Conservation (phyloP, 1,140 invertebrate species). For the Lasaia peninsularis region DNA sequence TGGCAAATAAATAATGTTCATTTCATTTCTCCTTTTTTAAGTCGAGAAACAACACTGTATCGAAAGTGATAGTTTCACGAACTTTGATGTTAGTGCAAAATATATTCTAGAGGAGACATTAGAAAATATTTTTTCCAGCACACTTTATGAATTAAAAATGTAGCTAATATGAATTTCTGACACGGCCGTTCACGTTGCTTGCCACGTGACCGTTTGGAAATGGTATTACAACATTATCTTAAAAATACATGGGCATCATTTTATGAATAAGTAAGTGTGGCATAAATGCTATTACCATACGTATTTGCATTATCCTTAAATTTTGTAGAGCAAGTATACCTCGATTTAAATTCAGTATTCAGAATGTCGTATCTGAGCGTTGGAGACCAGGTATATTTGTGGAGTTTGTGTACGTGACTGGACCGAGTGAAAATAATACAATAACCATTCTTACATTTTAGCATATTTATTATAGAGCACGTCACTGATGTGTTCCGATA, state of each 20-base stretch:
- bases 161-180: slow-evolving; percentile 58
- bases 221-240: slow-evolving; percentile 54
- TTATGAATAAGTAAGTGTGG: slow-evolving; percentile 62
- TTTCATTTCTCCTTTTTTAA: too few species aligned
- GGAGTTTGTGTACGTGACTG: background rate
- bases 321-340: slow-evolving; percentile 6
- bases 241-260: slow-evolving; percentile 58
- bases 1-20: too few species aligned
- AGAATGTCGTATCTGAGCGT: background rate
- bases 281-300: slow-evolving; percentile 54
- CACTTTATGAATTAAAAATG: slow-evolving; percentile 55
- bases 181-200: slow-evolving; percentile 41
- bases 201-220: slow-evolving; percentile 57
- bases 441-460: too few species aligned
- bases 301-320: slow-evolving; percentile 41
- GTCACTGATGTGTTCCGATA: too few species aligned
- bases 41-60: too few species aligned
- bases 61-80: too few species aligned
- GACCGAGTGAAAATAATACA: background rate
- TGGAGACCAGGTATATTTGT: background rate
- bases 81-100: background rate
- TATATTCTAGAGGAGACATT: background rate
- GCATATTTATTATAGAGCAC: too few species aligned
- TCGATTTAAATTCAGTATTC: slow-evolving; percentile 4
- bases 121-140: slow-evolving; percentile 7